Percentiles rank a stretch among this genome's conserved stretches.
Evolutionary conservation across 1,140 invertebrate genomes (phyloP).

Genomic region (Drosophila arizonae): DNA sequence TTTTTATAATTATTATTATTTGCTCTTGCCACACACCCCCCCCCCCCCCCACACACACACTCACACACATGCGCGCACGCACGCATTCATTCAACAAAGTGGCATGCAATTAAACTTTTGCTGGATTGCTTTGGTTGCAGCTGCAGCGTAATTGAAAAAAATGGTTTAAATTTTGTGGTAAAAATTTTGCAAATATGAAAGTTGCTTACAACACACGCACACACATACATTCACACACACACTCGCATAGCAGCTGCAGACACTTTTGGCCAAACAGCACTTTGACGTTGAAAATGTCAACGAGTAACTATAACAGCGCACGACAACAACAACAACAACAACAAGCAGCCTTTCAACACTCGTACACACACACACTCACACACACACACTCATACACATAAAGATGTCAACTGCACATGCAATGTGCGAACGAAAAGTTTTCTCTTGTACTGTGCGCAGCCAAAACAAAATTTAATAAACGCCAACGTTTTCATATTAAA

Average conservation of each 20-base stretch:
- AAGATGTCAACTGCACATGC: slow-evolving; percentile 79
- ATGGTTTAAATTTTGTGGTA: slow-evolving; percentile 33
- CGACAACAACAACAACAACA: slow-evolving; percentile 17
- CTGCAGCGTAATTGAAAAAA: slow-evolving; percentile 44
- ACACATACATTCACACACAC: background rate
- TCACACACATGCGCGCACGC: too few species aligned
- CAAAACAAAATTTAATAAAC: slow-evolving; percentile 77
- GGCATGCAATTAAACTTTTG: slow-evolving; percentile 48
- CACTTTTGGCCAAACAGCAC: slow-evolving; percentile 45
- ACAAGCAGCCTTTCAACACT: slow-evolving; percentile 29
- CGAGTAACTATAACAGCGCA: slow-evolving; percentile 25
- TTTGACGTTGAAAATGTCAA: slow-evolving; percentile 66
- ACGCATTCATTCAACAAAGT: background rate
- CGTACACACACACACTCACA: slow-evolving; percentile 22
- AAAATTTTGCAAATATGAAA: slow-evolving; percentile 46
- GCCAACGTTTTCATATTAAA: slow-evolving; percentile 71
- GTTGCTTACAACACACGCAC: slow-evolving; percentile 15
- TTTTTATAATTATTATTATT: slow-evolving; percentile 5
- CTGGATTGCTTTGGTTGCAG: slow-evolving; percentile 36
- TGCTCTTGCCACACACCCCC: slow-evolving; percentile 5
- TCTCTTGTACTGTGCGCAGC: slow-evolving; percentile 43
- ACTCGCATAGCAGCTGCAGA: slow-evolving; percentile 32
- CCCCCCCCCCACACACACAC: background rate
- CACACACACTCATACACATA: slow-evolving; percentile 39
- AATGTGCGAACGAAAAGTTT: slow-evolving; percentile 62